A percentile compares a stretch with the other conserved stretches of the same genome.
Evolutionary conservation across 2,797 vertebrate genomes (phyloP).

Genomic region (Cercopithecus diana): DNA sequence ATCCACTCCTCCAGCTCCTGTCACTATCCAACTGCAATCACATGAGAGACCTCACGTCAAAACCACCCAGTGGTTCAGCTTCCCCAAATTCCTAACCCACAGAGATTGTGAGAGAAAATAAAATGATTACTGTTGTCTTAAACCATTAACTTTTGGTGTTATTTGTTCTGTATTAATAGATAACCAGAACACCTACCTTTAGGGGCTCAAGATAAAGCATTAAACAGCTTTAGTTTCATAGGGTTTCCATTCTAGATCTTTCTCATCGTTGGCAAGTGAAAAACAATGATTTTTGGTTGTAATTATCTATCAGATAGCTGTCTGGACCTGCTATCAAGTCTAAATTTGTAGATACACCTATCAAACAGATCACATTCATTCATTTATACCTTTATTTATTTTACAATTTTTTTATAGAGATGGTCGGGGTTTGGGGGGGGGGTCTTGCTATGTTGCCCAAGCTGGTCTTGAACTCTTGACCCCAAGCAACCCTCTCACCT

Average conservation of each 20-base stretch:
- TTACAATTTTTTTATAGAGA: neutral
- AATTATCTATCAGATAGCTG: neutral
- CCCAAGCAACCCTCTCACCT: neutral
- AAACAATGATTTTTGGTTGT: neutral
- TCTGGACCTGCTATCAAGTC: neutral
- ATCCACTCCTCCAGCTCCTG: neutral
- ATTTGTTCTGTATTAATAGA: neutral
- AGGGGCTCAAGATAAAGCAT: neutral
- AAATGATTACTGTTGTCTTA: neutral
- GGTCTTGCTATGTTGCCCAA: neutral
- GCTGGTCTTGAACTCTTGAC: neutral
- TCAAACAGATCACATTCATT: constrained; percentile 40
- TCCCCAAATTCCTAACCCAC: neutral
- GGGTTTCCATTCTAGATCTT: constrained; percentile 1
- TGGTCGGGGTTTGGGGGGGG: no score
- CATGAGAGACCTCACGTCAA: neutral
- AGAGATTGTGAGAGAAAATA: constrained; percentile 17
- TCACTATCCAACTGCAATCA: neutral
- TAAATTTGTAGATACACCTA: constrained; percentile 22
- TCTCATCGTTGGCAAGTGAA: constrained; percentile 19
- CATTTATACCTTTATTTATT: constrained; percentile 6
- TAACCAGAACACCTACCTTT: neutral
- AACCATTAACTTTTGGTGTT: neutral
- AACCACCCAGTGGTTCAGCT: neutral
- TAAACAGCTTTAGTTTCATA: neutral